Evolutionary conservation across 2,888 invertebrate species (phyloP), one percentile per base, ranked within the genome.

Genomic region (Nemurella pictetii): DNA sequence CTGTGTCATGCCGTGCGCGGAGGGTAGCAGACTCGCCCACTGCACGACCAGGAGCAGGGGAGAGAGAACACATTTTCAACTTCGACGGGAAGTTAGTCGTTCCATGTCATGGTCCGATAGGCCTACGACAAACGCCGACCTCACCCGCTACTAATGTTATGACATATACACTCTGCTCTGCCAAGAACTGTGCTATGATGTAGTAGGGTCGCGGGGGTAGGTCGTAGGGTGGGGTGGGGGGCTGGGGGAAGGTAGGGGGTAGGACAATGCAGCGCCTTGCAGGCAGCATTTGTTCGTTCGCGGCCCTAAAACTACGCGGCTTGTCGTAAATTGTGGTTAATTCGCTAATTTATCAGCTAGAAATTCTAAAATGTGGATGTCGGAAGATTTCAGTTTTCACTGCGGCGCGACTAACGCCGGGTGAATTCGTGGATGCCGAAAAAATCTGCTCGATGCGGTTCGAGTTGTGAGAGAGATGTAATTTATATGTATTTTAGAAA

Each of bases 41-140:
- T 55, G 55, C 55, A 7, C 15, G 55, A 2, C 55, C 20, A 12
- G 55, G 55, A 20, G 55, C 20, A 7, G 55, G 55, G 72, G 72
- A 72, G 82, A 30, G 36, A 35, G 78, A 78, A 78, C 9, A 81
- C 35, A 35, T 35, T 72, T n/a, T 82, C 72, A 72, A 82, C 82
- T 81, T 32, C 80, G 27, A 26, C 80, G 26, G 82, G 82, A 82
- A 82, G 82, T 72, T 28, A 28, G 78, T 78, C 30, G 78, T 82
- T 55, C 29, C 82, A 20, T 35, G 81, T 82, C 82, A 82, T 72
- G 82, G 82, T 72, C 55, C 82, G 72, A 27, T 72, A 7, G 78
- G 55, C 12, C 20, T 12, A 20, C 55, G 55, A 55, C 55, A 29
- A 78, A 78, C 78, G 27, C 81, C 36, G 27, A 82, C 72, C 29